These are phyloP conservation scores for Gorsachius goisagi DNA, from an alignment of 2,113 vertebrate genomes.

Conservation along the genomic window DNA sequence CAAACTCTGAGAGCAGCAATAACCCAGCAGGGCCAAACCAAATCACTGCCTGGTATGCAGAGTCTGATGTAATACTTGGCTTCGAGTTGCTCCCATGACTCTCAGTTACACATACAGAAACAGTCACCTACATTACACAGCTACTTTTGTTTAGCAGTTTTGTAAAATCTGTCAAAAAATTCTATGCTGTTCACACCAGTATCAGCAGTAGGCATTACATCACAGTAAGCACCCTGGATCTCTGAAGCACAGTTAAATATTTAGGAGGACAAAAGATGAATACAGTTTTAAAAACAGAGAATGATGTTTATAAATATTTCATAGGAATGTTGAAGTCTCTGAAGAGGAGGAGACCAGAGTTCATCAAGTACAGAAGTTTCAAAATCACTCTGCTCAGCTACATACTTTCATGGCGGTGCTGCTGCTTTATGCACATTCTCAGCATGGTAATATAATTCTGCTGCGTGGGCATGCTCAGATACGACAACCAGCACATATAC, in stretches of 20 bases:
- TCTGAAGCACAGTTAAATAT: neutral
- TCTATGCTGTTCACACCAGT: neutral
- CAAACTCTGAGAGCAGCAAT: neutral
- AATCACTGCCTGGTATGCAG: neutral
- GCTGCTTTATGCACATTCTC: neutral
- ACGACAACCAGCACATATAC: neutral
- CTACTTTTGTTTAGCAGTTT: slow-evolving; percentile 29
- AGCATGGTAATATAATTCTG: neutral
- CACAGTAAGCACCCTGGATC: neutral
- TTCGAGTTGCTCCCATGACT: slow-evolving; percentile 26
- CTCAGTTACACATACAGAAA: slow-evolving; percentile 15
- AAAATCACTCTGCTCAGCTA: neutral
- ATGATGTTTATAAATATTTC: neutral
- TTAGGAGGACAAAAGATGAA: neutral
- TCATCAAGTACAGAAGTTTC: neutral
- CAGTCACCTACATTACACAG: slow-evolving; percentile 8
- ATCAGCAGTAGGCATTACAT: neutral
- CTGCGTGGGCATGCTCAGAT: neutral
- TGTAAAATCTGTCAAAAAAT: neutral
- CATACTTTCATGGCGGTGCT: neutral
- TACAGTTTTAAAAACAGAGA: neutral
- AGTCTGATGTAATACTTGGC: slow-evolving; percentile 50
- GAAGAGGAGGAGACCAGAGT: neutral
- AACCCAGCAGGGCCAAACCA: slow-evolving; percentile 12
- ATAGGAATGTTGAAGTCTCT: neutral